Percentiles rank a stretch among this genome's conserved stretches.
Evolutionary conservation across 1,140 invertebrate genomes (phyloP).

Genomic region (Triops longicaudatus): DNA sequence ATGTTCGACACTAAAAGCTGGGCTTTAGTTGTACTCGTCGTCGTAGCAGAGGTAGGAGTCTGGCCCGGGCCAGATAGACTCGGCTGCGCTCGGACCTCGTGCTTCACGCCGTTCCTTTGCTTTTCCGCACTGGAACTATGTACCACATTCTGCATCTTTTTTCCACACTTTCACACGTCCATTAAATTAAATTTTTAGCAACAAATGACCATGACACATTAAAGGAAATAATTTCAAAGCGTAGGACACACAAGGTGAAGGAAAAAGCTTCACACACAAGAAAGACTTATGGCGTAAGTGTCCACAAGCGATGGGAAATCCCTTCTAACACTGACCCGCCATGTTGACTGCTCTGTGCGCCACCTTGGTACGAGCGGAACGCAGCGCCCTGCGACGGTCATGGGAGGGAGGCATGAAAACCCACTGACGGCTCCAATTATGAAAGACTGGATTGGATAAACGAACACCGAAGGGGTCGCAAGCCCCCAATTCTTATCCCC

Average conservation of each 20-base stretch:
- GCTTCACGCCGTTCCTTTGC: conserved; percentile 43
- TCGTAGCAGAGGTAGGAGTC: conserved; percentile 28
- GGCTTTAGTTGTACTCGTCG: conserved; percentile 29
- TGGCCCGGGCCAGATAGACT: conserved; percentile 31
- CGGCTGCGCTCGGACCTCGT: conserved; percentile 35
- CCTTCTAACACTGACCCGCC: conserved; percentile 1
- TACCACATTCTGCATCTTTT: conserved; percentile 82
- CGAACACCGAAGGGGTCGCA: no score
- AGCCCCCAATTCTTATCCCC: no score
- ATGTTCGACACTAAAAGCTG: not conserved
- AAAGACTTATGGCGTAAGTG: conserved; percentile 50
- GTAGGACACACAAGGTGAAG: not conserved
- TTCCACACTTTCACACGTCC: conserved; percentile 40
- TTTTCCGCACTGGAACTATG: conserved; percentile 60
- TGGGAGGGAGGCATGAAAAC: no score
- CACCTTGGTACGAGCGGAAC: conserved; percentile 25
- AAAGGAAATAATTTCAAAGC: not conserved
- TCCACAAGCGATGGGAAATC: conserved; percentile 14
- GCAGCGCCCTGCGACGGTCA: conserved; percentile 16
- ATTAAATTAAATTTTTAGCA: not conserved
- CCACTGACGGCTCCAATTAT: no score
- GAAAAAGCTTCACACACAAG: conserved; percentile 33
- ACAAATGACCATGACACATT: conserved; percentile 8
- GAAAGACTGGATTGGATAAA: no score
- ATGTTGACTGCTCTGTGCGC: not conserved